Evolutionary conservation across 2,113 vertebrate species (phyloP), one percentile per base, ranked within the genome.

Genomic region (Polypterus bichir): DNA sequence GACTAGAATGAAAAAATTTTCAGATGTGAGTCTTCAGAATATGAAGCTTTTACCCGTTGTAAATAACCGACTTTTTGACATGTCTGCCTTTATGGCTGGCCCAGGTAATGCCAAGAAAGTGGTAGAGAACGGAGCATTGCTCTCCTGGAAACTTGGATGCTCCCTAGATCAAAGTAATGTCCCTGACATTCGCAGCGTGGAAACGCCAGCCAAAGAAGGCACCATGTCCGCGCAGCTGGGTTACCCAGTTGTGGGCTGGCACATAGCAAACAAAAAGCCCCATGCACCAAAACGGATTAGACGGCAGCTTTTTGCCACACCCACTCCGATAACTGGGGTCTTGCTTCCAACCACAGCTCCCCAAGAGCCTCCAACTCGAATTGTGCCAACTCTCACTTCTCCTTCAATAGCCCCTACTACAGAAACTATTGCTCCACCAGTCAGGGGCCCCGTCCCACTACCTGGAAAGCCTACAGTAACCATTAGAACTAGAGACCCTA

Each of bases 81-180:
- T 97, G 95, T 93, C 93, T 0, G 95, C 95, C 63, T 98, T 98
- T 72, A 94, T 98, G 93, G 95, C 95, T 49, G 95, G 95, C 59
- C 95, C 95, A 0, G 95, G 95, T 60, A 98, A 98, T 59, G 95
- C 95, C 11, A 97, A 97, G 76, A 97, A 97, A 66, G 94, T 98
- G 62, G 92, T 97, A 57, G 94, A 98, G 73, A 97, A 95, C 0
- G 95, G 95, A 47, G 95, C 93, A 58, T 75, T 97, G 59, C 76
- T 98, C 7, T 98, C 94, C 1, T 98, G 95, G 94, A 92, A 91
- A 77, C 78, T 98, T 63, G 95, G 95, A 44, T 98, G 95, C 67
- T 89, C 87, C 56, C 80, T 98, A 66, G 93, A 90, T 61, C 92
- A 94, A 75, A 88, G 83, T 65, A 93, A 67, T 0, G 86, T 98